Evolutionary conservation across 92 coral and sea anemone genomes (phyloP).

Genomic region (Parazoanthus darwini): DNA sequence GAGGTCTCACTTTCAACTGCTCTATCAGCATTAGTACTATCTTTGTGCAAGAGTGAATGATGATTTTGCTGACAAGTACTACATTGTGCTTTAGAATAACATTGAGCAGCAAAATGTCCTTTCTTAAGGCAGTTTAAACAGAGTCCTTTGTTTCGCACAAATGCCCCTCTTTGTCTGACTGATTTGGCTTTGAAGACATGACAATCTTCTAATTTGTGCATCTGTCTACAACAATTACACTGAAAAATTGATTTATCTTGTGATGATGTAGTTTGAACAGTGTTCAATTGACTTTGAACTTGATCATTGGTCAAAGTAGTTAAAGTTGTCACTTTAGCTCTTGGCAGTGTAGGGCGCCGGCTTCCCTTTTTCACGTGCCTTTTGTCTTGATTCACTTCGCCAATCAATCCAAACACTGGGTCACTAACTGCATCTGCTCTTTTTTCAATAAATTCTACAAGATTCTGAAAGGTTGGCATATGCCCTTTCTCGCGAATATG

Average conservation of each 20-base stretch:
- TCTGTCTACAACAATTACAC: conserved; percentile 44
- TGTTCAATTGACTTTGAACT: neutral
- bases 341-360: neutral
- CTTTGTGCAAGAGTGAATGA: no score
- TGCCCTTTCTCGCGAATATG: conserved; percentile 41
- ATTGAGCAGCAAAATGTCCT: conserved; percentile 38
- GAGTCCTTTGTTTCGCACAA: conserved; percentile 55
- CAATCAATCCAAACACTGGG: conserved; percentile 49
- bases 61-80: conserved; percentile 29
- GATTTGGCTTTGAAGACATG: conserved; percentile 53
- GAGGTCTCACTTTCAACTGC: no score
- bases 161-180: conserved; percentile 35
- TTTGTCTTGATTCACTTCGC: conserved; percentile 24
- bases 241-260: conserved; percentile 14
- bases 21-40: no score
- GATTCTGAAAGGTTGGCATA: conserved; percentile 40
- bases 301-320: conserved; percentile 36
- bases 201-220: conserved; percentile 52
- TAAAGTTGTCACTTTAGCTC: conserved; percentile 28
- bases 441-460: conserved; percentile 59
- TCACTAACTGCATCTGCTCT: conserved; percentile 58
- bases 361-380: neutral
- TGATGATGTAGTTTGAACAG: conserved; percentile 4
- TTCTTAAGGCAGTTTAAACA: conserved; percentile 43
- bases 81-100: conserved; percentile 44